Evolutionary conservation across 2,113 vertebrate species (phyloP).

Genomic region (Syngnathoides biaculeatus): DNA sequence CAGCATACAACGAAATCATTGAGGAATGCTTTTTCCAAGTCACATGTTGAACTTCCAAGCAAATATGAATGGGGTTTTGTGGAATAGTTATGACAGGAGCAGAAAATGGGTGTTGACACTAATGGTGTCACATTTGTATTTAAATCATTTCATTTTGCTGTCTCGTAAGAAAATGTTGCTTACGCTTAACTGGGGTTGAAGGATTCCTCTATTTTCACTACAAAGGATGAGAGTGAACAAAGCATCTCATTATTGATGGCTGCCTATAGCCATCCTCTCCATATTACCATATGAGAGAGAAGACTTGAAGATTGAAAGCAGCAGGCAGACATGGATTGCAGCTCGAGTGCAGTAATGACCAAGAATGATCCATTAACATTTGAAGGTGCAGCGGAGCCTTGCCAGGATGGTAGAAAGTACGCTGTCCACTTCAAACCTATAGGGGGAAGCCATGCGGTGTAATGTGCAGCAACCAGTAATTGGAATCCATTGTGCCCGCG

Average conservation of each 20-base stretch:
- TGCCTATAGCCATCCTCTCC: slow-evolving; percentile 35
- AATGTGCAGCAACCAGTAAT: slow-evolving; percentile 46
- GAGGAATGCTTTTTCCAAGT: slow-evolving; percentile 3
- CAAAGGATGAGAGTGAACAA: slow-evolving; percentile 47
- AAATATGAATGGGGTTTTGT: slow-evolving; percentile 11
- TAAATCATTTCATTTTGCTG: slow-evolving; percentile 22
- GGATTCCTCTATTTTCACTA: slow-evolving; percentile 49
- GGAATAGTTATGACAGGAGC: background rate
- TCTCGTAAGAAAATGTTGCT: slow-evolving; percentile 12
- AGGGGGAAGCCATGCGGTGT: slow-evolving; percentile 56
- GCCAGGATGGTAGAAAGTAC: slow-evolving; percentile 58
- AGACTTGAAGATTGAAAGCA: slow-evolving; percentile 28
- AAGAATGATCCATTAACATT: slow-evolving; percentile 69
- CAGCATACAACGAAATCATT: slow-evolving; percentile 10
- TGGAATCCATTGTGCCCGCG: slow-evolving; percentile 50
- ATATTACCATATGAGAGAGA: slow-evolving; percentile 50
- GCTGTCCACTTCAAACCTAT: slow-evolving; percentile 62
- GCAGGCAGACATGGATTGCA: slow-evolving; percentile 54
- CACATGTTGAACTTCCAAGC: slow-evolving; percentile 12
- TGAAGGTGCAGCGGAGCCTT: slow-evolving; percentile 66
- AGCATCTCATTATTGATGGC: slow-evolving; percentile 32
- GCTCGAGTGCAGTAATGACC: slow-evolving; percentile 65
- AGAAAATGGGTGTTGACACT: slow-evolving; percentile 3
- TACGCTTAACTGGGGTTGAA: slow-evolving; percentile 29
- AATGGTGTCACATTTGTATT: slow-evolving; percentile 28